Evolutionary conservation across 1,140 invertebrate species (phyloP).

Genomic region (Capitella teleta): DNA sequence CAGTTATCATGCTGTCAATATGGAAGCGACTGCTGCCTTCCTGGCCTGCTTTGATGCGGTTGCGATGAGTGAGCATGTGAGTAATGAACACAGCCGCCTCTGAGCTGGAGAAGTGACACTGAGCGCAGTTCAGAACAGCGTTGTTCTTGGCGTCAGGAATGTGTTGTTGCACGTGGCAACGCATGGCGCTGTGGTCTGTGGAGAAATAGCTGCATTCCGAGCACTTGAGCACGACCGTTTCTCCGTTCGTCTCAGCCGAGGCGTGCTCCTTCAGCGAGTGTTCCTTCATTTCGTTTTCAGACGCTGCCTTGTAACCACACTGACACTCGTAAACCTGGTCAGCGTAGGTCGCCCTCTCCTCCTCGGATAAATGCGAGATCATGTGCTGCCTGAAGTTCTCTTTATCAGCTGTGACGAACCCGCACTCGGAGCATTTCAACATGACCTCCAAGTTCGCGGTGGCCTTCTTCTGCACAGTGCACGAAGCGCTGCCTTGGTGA

Average conservation of each 20-base stretch:
- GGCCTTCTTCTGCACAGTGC: background rate
- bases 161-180: slow-evolving; percentile 1
- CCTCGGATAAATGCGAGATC: slow-evolving; percentile 11
- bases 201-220: no score
- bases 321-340: background rate
- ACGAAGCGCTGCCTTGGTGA: background rate
- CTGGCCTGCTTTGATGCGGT: background rate
- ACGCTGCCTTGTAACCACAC: background rate
- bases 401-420: slow-evolving; percentile 24
- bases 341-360: background rate
- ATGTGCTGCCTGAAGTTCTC: slow-evolving; percentile 29
- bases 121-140: background rate
- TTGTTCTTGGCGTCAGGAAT: background rate
- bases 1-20: background rate
- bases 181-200: no score
- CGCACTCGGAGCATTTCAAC: slow-evolving; percentile 37
- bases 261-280: no score
- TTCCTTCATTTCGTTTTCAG: no score
- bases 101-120: slow-evolving; percentile 20
- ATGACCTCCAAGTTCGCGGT: slow-evolving; percentile 2
- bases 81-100: slow-evolving; percentile 26
- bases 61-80: slow-evolving; percentile 27
- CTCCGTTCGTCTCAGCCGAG: no score
- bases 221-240: no score
- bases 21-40: background rate